These are phyloP conservation scores for Omphaloscelis lunosa DNA, from an alignment of 2,888 invertebrate species.

Conservation along the genomic window DNA sequence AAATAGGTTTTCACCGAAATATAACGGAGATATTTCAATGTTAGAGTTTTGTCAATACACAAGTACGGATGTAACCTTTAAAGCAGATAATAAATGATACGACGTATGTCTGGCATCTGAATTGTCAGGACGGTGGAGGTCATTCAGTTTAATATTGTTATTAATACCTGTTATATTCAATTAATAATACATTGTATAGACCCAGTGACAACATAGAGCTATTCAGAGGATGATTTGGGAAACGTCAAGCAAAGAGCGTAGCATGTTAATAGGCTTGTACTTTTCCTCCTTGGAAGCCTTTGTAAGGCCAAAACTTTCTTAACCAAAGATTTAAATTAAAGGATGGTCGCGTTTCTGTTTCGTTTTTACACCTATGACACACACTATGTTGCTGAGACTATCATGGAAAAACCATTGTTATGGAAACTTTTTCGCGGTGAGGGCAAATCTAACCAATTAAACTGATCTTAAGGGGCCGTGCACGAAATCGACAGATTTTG, in stretches of 20 bases:
- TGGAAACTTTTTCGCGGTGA: background rate
- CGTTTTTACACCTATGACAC: background rate
- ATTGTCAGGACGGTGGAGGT: background rate
- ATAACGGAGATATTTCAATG: background rate
- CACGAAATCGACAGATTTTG: too few relatives aligned
- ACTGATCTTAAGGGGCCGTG: background rate
- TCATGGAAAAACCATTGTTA: background rate
- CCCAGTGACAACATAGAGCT: background rate
- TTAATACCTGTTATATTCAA: background rate
- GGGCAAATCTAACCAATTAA: background rate
- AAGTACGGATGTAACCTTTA: background rate
- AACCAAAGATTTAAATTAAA: background rate
- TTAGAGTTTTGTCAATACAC: background rate
- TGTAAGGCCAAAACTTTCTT: background rate
- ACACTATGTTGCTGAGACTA: background rate
- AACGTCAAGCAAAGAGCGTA: too few relatives aligned
- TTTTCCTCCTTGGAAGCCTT: background rate
- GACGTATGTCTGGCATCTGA: background rate
- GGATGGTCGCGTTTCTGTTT: too few relatives aligned
- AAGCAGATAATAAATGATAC: background rate
- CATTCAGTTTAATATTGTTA: background rate
- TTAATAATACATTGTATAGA: background rate
- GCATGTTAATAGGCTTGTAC: background rate
- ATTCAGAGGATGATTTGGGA: background rate
- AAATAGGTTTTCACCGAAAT: background rate